Evolutionary conservation across 2,113 vertebrate species (phyloP), one percentile per base, ranked within the genome.

Genomic region (Entelurus aequoreus): DNA sequence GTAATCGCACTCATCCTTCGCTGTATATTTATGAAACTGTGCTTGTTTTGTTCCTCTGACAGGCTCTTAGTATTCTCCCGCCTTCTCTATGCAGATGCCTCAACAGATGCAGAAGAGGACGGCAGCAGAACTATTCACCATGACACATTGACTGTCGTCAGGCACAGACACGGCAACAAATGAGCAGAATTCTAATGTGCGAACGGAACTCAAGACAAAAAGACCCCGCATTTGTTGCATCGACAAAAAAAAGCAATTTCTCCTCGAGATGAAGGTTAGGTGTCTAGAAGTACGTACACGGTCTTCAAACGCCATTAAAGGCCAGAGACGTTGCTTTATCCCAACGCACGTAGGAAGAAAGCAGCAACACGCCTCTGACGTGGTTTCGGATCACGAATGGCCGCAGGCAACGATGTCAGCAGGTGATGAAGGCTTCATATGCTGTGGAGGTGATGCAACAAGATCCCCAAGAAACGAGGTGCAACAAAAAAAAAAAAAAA

Each of bases 61-160:
- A 40, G 15, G 37, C 8, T 55, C 15, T 55, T 40, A 7, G 54
- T 14, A 40, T 9, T 35, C 54, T 55, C 15, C 40, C 37, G 38
- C 15, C 6, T 36, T 13, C 9, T 55, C 15, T 9, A 40, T 40
- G 15, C 14, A 55, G 54, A 40, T 16, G 36, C 16, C 15, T 55
- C 9, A 55, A 16, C 36, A 55, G 54, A 55, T 40, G 37, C 36
- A 54, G 37, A 54, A 13, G 12, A 40, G 36, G 54, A 55, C 37
- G 40, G 37, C n/a, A 37, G 36, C 37, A 15, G 42, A 55, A 55
- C 54, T 38, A n/a, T 40, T 55, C 53, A 55, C 40, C 36, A 55
- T 40, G 54, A 55, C 15, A 55, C 36, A 5, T 54, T 37, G 28
- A 10, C 37, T 40, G 8, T 55, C 54, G 9, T n/a, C 13, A 12